Conservation (phyloP, 2,797 vertebrate genomes). For the Eremophila alpestris region DNA sequence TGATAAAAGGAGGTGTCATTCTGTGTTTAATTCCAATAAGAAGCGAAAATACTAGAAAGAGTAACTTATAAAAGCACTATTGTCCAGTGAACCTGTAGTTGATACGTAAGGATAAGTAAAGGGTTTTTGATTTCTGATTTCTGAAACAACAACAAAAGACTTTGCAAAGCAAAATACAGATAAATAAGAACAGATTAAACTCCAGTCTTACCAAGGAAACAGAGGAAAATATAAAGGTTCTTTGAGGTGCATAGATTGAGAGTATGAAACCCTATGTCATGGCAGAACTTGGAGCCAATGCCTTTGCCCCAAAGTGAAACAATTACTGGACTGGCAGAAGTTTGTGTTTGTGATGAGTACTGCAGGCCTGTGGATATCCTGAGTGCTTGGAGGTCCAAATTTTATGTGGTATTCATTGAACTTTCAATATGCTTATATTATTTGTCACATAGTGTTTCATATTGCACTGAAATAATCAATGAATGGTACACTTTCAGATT, state of each 20-base stretch:
- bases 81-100: neutral
- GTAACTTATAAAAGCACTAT: neutral
- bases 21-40: neutral
- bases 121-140: neutral
- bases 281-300: neutral
- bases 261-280: fast-evolving
- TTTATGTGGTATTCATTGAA: neutral
- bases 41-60: neutral
- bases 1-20: neutral
- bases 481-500: neutral
- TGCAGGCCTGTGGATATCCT: neutral
- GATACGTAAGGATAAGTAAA: neutral
- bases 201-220: neutral
- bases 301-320: neutral
- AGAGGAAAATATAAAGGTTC: neutral
- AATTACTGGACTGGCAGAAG: neutral
- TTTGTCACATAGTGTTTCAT: neutral
- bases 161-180: neutral
- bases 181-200: neutral
- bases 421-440: neutral
- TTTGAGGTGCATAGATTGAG: neutral
- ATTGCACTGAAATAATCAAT: neutral
- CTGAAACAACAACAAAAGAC: neutral
- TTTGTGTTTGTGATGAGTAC: neutral
- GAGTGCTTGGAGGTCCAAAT: neutral